These are phyloP conservation scores for Isotomurus palustris DNA, from an alignment of 2,888 invertebrate genomes.

Conservation along the genomic window DNA sequence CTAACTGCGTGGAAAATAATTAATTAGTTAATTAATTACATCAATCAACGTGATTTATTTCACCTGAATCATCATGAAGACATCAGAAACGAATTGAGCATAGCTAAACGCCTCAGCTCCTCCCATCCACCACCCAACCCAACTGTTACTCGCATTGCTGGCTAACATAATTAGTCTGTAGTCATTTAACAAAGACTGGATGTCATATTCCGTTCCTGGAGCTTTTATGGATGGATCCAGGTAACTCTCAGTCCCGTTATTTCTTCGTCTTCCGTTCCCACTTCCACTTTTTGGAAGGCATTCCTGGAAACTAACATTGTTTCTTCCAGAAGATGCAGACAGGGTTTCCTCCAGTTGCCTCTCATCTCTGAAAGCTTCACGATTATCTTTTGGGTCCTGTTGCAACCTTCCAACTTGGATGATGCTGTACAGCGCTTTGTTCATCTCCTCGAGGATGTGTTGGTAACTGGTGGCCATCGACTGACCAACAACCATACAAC, in stretches of 20 bases:
- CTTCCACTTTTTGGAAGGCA: too few relatives aligned
- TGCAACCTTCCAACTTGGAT: constrained; percentile 6
- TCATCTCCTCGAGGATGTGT: constrained; percentile 27
- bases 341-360: too few relatives aligned
- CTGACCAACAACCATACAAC: constrained; percentile 26
- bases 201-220: constrained; percentile 29
- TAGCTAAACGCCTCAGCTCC: constrained; percentile 25
- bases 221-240: constrained; percentile 18
- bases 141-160: constrained; percentile 19
- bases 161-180: constrained; percentile 28
- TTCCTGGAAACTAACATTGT: too few relatives aligned
- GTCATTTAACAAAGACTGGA: constrained; percentile 18
- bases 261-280: too few relatives aligned
- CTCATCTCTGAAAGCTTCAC: too few relatives aligned
- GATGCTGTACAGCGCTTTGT: constrained; percentile 8
- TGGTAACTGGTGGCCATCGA: constrained; percentile 23
- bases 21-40: too few relatives aligned
- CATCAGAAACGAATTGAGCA: constrained; percentile 31
- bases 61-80: constrained; percentile 33
- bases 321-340: too few relatives aligned
- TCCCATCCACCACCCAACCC: constrained; percentile 31
- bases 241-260: background rate
- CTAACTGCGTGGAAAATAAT: too few relatives aligned
- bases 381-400: background rate
- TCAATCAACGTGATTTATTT: too few relatives aligned